Evolutionary conservation across 2,888 invertebrate genomes (phyloP).

Genomic region (Theristus sp.): DNA sequence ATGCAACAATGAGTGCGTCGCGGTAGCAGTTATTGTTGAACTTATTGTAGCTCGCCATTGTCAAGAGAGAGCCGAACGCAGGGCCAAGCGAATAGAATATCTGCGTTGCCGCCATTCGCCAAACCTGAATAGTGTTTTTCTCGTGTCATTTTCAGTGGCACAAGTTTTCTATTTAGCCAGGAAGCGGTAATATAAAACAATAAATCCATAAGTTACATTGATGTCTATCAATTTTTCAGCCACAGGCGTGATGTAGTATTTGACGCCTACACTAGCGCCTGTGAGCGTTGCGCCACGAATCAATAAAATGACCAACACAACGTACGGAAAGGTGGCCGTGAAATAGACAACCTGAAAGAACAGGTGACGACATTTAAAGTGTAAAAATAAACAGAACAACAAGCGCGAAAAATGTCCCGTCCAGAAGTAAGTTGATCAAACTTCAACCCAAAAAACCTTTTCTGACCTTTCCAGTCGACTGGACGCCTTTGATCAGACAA

Average conservation of each 20-base stretch:
- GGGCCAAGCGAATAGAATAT: slow-evolving; percentile 29
- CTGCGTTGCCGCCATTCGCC: slow-evolving; percentile 27
- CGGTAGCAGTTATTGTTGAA: slow-evolving; percentile 37
- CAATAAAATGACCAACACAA: slow-evolving; percentile 5
- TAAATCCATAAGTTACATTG: not conserved
- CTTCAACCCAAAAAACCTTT: too few species aligned
- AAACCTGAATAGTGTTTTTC: slow-evolving; percentile 15
- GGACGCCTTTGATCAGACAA: slow-evolving; percentile 30
- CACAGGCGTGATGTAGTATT: slow-evolving; percentile 2
- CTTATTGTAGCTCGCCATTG: slow-evolving; percentile 29
- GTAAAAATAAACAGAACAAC: too few species aligned
- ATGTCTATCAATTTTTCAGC: not conserved
- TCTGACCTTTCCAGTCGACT: slow-evolving; percentile 29
- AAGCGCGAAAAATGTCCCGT: too few species aligned
- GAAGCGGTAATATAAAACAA: not conserved
- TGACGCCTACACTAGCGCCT: slow-evolving; percentile 1
- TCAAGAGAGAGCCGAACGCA: slow-evolving; percentile 27
- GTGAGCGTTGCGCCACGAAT: slow-evolving; percentile 1
- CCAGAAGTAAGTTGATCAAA: too few species aligned
- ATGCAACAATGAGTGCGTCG: slow-evolving; percentile 31
- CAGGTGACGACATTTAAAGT: too few species aligned
- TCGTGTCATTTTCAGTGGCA: not conserved
- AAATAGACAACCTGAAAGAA: slow-evolving; percentile 56
- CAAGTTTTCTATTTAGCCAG: not conserved
- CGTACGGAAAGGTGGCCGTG: slow-evolving; percentile 53